Evolutionary conservation across 2,888 invertebrate genomes (phyloP).

Genomic region (Nasonia oneida): DNA sequence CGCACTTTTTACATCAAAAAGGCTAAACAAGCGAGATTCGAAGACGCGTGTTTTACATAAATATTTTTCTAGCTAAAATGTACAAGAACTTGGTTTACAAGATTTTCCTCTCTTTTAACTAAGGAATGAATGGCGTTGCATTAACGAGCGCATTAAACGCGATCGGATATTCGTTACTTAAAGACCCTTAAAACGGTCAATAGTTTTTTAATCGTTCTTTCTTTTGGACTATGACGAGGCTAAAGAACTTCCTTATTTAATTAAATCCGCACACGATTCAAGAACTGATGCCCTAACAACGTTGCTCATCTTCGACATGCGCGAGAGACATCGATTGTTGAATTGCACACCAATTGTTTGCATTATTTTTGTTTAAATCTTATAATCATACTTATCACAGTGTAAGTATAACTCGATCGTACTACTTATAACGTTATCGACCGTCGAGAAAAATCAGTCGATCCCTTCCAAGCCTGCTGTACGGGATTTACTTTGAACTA

Average conservation of each 20-base stretch:
- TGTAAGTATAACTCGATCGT: constrained; percentile 73
- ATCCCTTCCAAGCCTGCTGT: constrained; percentile 63
- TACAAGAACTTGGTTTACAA: constrained; percentile 63
- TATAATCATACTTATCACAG: constrained; percentile 76
- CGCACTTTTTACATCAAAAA: constrained; percentile 39
- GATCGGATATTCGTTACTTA: constrained; percentile 33
- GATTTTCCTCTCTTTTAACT: constrained; percentile 59
- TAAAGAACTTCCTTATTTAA: constrained; percentile 51
- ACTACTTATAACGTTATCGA: constrained; percentile 59
- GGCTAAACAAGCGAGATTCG: constrained; percentile 61
- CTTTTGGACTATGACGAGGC: constrained; percentile 53
- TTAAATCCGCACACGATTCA: constrained; percentile 53
- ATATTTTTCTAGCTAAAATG: constrained; percentile 64
- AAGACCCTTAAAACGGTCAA: constrained; percentile 43
- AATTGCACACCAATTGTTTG: constrained; percentile 60
- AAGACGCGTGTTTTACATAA: constrained; percentile 62
- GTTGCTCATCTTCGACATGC: constrained; percentile 5
- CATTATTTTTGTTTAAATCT: constrained; percentile 56
- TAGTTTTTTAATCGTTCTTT: constrained; percentile 48
- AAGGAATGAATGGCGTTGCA: constrained; percentile 66
- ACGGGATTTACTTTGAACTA: constrained; percentile 59
- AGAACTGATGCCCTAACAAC: constrained; percentile 60
- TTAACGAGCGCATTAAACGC: constrained; percentile 51
- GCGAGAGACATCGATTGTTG: constrained; percentile 53
- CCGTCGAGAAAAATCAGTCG: constrained; percentile 61